Evolutionary conservation across 1,140 invertebrate genomes (phyloP).

Genomic region (Adelges cooleyi): DNA sequence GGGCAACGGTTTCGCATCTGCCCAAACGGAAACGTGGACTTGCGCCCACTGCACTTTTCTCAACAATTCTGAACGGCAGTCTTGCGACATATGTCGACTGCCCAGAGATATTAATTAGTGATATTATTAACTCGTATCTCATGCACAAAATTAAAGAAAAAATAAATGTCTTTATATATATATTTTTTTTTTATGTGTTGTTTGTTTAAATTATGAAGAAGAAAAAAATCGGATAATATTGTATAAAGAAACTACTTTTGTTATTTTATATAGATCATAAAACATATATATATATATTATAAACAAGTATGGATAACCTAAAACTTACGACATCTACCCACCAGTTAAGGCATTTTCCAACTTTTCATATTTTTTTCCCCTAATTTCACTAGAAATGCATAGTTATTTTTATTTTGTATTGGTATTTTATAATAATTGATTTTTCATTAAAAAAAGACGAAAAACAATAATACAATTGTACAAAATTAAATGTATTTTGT

Average conservation of each 20-base stretch:
- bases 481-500: too few species aligned
- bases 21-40: constrained; percentile 54
- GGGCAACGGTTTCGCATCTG: constrained; percentile 16
- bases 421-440: constrained; percentile 18
- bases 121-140: neutral
- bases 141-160: constrained; percentile 3
- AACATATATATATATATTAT: neutral
- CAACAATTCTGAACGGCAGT: constrained; percentile 57
- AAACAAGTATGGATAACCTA: neutral
- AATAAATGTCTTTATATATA: constrained; percentile 6
- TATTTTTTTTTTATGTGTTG: constrained; percentile 11
- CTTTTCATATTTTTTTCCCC: constrained; percentile 1
- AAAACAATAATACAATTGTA: constrained; percentile 15
- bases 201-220: constrained; percentile 15
- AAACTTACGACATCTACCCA: neutral
- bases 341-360: neutral
- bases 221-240: constrained; percentile 13
- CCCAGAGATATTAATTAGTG: constrained; percentile 49
- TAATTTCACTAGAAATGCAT: constrained; percentile 14
- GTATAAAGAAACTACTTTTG: neutral
- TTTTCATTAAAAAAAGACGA: constrained; percentile 7
- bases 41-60: constrained; percentile 88
- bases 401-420: constrained; percentile 10
- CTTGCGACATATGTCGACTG: constrained; percentile 87
- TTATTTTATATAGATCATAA: neutral